Base-by-base conservation (phyloP, 2,888 invertebrate species). In the Nymphalis polychloros region DNA sequence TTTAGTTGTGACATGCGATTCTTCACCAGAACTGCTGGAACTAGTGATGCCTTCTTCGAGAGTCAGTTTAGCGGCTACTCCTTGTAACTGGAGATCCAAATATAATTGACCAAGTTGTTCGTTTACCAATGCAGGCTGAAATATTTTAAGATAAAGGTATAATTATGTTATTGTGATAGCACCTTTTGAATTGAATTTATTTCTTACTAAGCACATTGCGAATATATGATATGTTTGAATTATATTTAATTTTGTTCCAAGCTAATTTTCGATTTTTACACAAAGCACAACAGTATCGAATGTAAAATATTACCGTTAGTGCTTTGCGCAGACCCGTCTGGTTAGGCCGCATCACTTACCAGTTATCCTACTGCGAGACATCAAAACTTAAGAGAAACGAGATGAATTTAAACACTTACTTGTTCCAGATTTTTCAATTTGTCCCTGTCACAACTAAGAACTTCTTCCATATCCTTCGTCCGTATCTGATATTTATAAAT, bases 91-190 rank as follows among this genome's bases (percentile, higher is more conserved):
- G 77, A 96, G 86, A 76, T 96, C 96, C 47, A 94, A 76, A 78
- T 96, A 96, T 6, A 96, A 85, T 78, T 96, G 96, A 49, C 89
- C 93, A 27, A 97, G 82, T 82, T 97, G 97, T 66, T 96, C 95
- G 79, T 95, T 95, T 1, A 97, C 96, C 76, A 95, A 75, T 1
- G 89, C 76, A 0, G 96, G 95, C 94, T 96, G 90, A 67, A 85
- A 73, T n/a, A 5, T 49, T 48, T 41, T 2, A 41, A 41, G 4
- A 53, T 27, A 53, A 7, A 53, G 5, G 17, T 27, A 16, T 16
- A 52, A 52, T 4, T 6, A 27, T 0, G 27, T 27, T 4, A 27
- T 5, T 27, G 27, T 27, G 27, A 27, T 27, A 27, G n/a, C 3
- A 27, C 27, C 0, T 27, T 27, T 27, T 0, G 1, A 31, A 31